These are phyloP conservation scores for Ptiloglossa arizonensis DNA, from an alignment of 1,140 invertebrate species.

Conservation along the genomic window DNA sequence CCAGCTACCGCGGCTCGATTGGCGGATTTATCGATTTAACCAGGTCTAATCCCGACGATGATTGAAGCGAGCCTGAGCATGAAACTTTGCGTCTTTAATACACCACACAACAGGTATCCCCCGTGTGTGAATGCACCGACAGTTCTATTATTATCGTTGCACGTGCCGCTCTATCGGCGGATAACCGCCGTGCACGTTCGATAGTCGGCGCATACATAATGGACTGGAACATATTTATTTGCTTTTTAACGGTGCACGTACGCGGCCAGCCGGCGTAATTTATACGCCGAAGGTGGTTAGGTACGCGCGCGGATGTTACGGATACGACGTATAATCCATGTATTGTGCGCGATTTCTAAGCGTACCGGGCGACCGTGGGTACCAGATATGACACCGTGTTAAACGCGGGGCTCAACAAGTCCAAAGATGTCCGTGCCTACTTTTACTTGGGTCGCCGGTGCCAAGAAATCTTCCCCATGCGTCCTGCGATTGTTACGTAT, in stretches of 20 bases:
- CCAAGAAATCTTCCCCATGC: conserved; percentile 26
- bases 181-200: conserved; percentile 48
- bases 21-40: conserved; percentile 47
- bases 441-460: conserved; percentile 25
- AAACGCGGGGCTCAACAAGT: conserved; percentile 39
- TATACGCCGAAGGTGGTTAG: not conserved
- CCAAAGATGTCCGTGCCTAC: conserved; percentile 35
- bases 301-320: conserved; percentile 12
- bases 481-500: not conserved
- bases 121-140: conserved; percentile 49
- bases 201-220: conserved; percentile 34
- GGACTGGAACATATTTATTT: conserved; percentile 30
- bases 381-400: conserved; percentile 6
- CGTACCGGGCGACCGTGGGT: not conserved
- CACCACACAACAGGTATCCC: conserved; percentile 52
- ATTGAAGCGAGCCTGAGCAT: conserved; percentile 46
- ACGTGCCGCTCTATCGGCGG: conserved; percentile 52
- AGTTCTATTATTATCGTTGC: conserved; percentile 56
- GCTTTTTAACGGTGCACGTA: conserved; percentile 27
- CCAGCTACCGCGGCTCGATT: not conserved
- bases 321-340: conserved; percentile 7
- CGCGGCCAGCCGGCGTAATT: not conserved
- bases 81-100: conserved; percentile 50
- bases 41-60: conserved; percentile 42
- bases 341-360: conserved; percentile 40